Evolutionary conservation across 2,797 vertebrate species (phyloP).

Genomic region (Takifugu rubripes): DNA sequence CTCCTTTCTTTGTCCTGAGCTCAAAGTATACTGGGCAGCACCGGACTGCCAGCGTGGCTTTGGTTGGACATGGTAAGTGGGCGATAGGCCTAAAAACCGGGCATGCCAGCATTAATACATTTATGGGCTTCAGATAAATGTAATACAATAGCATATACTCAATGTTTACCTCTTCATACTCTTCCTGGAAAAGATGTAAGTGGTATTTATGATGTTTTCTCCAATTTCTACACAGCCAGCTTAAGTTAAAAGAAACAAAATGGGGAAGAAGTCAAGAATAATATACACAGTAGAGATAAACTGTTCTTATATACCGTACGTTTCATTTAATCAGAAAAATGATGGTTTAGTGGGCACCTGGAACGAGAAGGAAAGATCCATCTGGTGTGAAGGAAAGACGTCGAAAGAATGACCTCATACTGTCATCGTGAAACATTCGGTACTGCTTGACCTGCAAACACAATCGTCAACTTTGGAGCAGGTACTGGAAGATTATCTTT

Average conservation of each 20-base stretch:
- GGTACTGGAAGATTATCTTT: not conserved
- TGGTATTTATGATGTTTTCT: conserved; percentile 91
- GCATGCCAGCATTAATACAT: not conserved
- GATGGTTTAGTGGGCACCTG: conserved; percentile 72
- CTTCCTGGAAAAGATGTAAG: conserved; percentile 93
- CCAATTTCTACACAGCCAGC: conserved; percentile 95
- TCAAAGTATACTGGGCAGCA: conserved; percentile 94
- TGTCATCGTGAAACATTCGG: conserved; percentile 96
- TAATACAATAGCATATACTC: not conserved
- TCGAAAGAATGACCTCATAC: conserved; percentile 97
- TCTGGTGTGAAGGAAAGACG: conserved; percentile 95
- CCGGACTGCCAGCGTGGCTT: conserved; percentile 92
- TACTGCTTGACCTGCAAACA: conserved; percentile 82
- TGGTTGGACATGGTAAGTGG: conserved; percentile 89
- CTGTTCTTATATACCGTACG: not conserved
- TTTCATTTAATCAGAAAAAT: not conserved
- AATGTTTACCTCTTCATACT: conserved; percentile 85
- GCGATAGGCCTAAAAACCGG: conserved; percentile 81
- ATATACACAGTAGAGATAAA: no score
- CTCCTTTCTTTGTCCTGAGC: conserved; percentile 74
- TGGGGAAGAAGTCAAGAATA: not conserved
- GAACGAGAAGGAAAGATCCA: conserved; percentile 88
- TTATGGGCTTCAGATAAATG: not conserved
- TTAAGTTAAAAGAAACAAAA: conserved; percentile 45
- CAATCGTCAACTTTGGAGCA: not conserved